Evolutionary conservation across 2,888 invertebrate genomes (phyloP).

Genomic region (Cephus sareptanus): DNA sequence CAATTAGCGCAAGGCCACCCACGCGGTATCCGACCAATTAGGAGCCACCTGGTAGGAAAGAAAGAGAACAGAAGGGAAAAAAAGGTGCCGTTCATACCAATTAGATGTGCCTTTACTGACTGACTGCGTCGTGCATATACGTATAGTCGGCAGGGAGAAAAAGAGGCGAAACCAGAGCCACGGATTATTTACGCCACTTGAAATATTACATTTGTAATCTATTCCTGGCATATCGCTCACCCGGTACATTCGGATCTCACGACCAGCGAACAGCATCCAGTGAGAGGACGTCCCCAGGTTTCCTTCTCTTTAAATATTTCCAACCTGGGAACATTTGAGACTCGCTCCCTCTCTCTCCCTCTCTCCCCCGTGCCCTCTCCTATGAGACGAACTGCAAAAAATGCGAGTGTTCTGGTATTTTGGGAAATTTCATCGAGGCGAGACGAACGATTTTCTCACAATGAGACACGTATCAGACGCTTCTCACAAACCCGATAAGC

Average conservation of each 20-base stretch:
- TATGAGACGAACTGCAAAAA: too few species aligned
- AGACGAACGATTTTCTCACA: too few species aligned
- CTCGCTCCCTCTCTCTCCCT: too few species aligned
- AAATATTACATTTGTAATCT: constrained; percentile 48
- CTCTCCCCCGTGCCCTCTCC: too few species aligned
- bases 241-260: background rate
- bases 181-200: constrained; percentile 40
- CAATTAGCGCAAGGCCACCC: constrained; percentile 36
- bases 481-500: too few species aligned
- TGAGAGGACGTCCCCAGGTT: constrained; percentile 27
- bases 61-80: constrained; percentile 9
- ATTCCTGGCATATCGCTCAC: constrained; percentile 34
- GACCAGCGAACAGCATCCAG: background rate
- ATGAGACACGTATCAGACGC: too few species aligned
- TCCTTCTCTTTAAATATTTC: constrained; percentile 34
- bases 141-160: background rate
- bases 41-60: constrained; percentile 35
- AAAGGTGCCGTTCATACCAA: constrained; percentile 39
- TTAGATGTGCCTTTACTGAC: constrained; percentile 34
- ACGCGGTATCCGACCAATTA: constrained; percentile 45
- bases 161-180: constrained; percentile 5
- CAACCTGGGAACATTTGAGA: background rate
- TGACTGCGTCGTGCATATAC: background rate
- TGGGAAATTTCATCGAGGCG: too few species aligned
- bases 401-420: too few species aligned